Percentiles rank a stretch among this genome's conserved stretches.
These are phyloP conservation scores for Eupleurogrammus muticus DNA, from an alignment of 2,797 vertebrate species.

Conservation along the genomic window DNA sequence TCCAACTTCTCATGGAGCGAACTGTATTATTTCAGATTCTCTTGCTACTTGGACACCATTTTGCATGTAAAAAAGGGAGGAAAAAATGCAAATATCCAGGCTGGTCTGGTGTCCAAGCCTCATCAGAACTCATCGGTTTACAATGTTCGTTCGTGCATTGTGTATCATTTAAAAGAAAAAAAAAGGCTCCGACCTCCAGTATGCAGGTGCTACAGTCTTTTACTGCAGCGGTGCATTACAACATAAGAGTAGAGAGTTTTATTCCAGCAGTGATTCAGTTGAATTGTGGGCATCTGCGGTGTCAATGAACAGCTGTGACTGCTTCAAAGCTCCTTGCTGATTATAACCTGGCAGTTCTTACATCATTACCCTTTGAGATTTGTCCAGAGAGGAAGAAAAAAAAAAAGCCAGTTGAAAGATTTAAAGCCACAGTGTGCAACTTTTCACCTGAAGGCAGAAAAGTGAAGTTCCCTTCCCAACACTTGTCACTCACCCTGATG, in stretches of 20 bases:
- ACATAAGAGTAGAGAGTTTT: background rate
- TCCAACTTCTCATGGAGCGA: slow-evolving; percentile 7
- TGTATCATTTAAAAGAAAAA: background rate
- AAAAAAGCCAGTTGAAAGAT: slow-evolving; percentile 25
- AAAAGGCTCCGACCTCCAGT: background rate
- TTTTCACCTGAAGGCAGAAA: slow-evolving; percentile 47
- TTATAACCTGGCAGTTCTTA: slow-evolving; percentile 36
- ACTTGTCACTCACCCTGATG: slow-evolving; percentile 71
- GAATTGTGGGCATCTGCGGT: slow-evolving; percentile 7
- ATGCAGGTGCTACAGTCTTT: background rate
- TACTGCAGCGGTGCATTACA: background rate
- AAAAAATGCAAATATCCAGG: slow-evolving; percentile 2
- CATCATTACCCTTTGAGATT: slow-evolving; percentile 37
- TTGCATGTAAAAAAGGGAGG: slow-evolving; percentile 13
- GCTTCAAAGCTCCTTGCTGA: slow-evolving; percentile 44
- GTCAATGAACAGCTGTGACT: slow-evolving; percentile 34
- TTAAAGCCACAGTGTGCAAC: slow-evolving; percentile 39
- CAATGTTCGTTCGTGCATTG: background rate
- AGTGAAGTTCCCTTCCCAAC: slow-evolving; percentile 41
- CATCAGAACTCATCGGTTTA: background rate
- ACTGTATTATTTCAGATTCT: slow-evolving; percentile 9
- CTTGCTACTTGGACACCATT: slow-evolving; percentile 19
- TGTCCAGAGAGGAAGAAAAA: slow-evolving; percentile 13
- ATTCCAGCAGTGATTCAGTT: slow-evolving; percentile 12
- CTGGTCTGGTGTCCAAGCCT: background rate